Percentiles rank a stretch among this genome's conserved stretches.
phyloP scores from a whole-genome alignment of 2,797 vertebrate genomes.

The Fringilla coelebs region DNA sequence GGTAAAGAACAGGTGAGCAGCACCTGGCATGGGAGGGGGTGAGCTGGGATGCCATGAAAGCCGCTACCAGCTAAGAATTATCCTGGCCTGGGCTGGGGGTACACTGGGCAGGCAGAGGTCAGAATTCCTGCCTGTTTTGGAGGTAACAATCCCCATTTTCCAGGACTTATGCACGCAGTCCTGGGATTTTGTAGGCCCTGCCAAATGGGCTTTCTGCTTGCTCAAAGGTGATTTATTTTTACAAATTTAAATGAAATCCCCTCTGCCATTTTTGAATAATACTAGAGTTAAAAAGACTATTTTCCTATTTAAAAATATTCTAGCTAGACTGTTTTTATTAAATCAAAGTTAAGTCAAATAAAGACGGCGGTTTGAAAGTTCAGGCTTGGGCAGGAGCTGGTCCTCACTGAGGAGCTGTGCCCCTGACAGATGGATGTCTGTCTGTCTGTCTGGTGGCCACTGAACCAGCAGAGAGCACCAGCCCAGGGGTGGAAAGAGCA shows the following conservation, averaged over 20 bases:
- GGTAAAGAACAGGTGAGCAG: not conserved
- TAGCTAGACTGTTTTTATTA: conserved; percentile 47
- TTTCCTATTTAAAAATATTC: conserved; percentile 35
- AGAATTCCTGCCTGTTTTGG: not conserved
- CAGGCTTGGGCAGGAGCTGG: not conserved
- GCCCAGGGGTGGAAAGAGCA: not conserved
- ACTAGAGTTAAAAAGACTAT: conserved; percentile 35
- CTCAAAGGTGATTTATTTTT: conserved; percentile 50
- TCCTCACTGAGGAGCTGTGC: not conserved
- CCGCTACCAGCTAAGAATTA: not conserved
- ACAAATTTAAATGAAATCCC: conserved; percentile 41
- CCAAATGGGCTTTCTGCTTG: not conserved
- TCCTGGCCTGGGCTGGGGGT: not conserved
- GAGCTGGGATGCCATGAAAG: not conserved
- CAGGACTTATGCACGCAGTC: not conserved
- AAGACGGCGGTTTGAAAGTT: conserved; percentile 29
- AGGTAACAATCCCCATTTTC: not conserved
- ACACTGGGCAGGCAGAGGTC: not conserved
- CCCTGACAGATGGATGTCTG: not conserved
- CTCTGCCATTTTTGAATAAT: conserved; percentile 14
- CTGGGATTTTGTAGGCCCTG: not conserved
- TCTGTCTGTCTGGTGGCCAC: not conserved
- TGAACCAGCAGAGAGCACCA: not conserved
- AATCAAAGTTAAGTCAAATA: conserved; percentile 60
- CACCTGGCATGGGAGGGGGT: not conserved